Evolutionary conservation across 2,888 invertebrate species (phyloP), one percentile per base, ranked within the genome.

Genomic region (Incurvaria masculella): DNA sequence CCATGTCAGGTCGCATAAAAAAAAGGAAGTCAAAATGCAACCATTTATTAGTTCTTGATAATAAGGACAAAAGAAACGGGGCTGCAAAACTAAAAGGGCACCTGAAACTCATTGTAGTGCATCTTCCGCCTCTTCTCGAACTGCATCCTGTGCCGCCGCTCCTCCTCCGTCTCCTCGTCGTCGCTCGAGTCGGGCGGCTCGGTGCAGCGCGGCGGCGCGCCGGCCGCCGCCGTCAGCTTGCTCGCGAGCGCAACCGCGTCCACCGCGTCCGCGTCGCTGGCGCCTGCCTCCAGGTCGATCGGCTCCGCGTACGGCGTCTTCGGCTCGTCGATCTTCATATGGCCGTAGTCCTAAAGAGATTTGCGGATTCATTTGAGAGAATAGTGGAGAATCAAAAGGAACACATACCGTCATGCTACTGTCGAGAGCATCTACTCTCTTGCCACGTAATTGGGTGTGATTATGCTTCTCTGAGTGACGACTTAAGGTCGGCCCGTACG

Each of bases 291-390:
- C 21, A 81, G 79, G 53, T 87, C 87, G 43, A 76, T 80, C 46
- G 84, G 69, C 60, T 86, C 86, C 4, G 79, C 76, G 58, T 67
- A 84, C 38, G 99, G 99, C 21, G 99, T 99, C 72, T 97, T 97
- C 2, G 99, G 98, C 72, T 99, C 99, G 61, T 95, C 93, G 55
- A 91, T 88, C 75, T 98, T 99, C 97, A 98, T 98, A 64, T 96
- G 96, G 8, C 99, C 99, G 72, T 99, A 99, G 74, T 98, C 98
- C 78, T 99, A n/a, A n/a, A n/a, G n/a, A n/a, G n/a, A n/a, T n/a
- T n/a, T n/a, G n/a, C n/a, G n/a, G n/a, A n/a, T n/a, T n/a, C n/a
- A n/a, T n/a, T n/a, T n/a, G n/a, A n/a, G n/a, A n/a, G n/a, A n/a
- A n/a, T n/a, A n/a, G n/a, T n/a, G n/a, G n/a, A n/a, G n/a, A n/a